phyloP scores from a whole-genome alignment of 1,140 invertebrate genomes.

The Ips nitidus region DNA sequence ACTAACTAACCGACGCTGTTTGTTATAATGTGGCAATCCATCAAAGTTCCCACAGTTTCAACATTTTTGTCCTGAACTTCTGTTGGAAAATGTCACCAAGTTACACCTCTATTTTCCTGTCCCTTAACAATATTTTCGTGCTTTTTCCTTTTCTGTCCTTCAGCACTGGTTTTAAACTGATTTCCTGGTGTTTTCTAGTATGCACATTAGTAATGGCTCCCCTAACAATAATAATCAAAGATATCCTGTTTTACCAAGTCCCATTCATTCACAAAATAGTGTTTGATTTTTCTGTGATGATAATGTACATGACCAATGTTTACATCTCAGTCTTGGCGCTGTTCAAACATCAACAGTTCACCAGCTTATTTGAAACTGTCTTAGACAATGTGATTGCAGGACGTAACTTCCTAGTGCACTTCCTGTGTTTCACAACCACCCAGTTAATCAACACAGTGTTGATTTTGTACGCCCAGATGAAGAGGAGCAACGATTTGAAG shows the following conservation, averaged over 20 bases:
- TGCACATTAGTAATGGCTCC: constrained; percentile 10
- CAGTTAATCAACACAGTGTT: constrained; percentile 5
- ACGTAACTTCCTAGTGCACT: neutral
- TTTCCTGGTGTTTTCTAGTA: neutral
- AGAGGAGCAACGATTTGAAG: neutral
- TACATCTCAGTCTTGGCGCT: constrained; percentile 10
- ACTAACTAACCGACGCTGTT: no score
- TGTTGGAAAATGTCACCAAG: no score
- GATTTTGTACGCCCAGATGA: constrained; percentile 3
- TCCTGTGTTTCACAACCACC: neutral
- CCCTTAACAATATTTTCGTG: neutral
- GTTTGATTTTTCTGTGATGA: constrained; percentile 9
- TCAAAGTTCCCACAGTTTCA: no score
- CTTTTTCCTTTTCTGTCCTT: constrained; percentile 5
- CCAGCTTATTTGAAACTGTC: neutral
- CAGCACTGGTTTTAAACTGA: neutral
- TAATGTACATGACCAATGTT: constrained; percentile 13
- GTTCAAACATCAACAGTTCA: neutral
- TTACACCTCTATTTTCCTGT: no score
- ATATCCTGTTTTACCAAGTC: neutral
- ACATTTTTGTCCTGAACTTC: no score
- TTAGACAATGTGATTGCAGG: neutral
- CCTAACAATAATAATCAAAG: constrained; percentile 11
- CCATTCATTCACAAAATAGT: constrained; percentile 1
- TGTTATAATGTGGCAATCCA: no score